Base-by-base conservation (phyloP, 2,797 vertebrate genomes). In the Loriculus beryllinus region DNA sequence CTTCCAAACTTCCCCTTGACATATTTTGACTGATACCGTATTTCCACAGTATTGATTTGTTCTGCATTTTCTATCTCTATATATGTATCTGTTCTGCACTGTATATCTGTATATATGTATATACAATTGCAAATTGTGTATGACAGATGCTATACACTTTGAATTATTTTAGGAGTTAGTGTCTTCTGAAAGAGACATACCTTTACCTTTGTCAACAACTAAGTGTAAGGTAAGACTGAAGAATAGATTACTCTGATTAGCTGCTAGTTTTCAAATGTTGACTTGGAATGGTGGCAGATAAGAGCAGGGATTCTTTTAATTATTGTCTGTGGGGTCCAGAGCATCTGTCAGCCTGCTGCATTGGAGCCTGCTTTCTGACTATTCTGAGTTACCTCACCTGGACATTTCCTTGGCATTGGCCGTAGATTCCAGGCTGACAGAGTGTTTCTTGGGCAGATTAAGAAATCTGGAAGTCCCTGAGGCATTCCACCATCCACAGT, bases 401-500 rank as follows among this genome's bases (percentile, higher is more conserved):
- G 57, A 37, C 28, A 19, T 52, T 48, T 59, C 21, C 23, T 52
- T 39, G 72, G 12, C 9, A 0, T 29, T 75, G 51, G 28, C 54
- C 10, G 1, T 33, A 33, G 65, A 62, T 70, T 29, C 60, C 54
- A 64, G n/a, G 22, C 65, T 88, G 52, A 33, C 35, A 33, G 39
- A 80, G 9, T 51, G 12, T 89, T 82, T 70, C 48, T 80, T 87
- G 65, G 63, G 29, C n/a, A 56, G 40, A 43, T 69, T 20, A 54
- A 78, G 57, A 33, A 40, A 33, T 72, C 12, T 69, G 31, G 26
- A 51, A 63, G n/a, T 69, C 23, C 39, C 13, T 2, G 4, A 54
- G 15, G n/a, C 9, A 31, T 78, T 54, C 19, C 14, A 5, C 29
- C 16, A 8, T 52, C 26, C 0, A 0, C 2, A 6, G 10, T 48